A percentile compares a stretch with the other conserved stretches of the same genome.
phyloP scores from a whole-genome alignment of 2,888 invertebrate genomes.

The Allolobophora icterica region DNA sequence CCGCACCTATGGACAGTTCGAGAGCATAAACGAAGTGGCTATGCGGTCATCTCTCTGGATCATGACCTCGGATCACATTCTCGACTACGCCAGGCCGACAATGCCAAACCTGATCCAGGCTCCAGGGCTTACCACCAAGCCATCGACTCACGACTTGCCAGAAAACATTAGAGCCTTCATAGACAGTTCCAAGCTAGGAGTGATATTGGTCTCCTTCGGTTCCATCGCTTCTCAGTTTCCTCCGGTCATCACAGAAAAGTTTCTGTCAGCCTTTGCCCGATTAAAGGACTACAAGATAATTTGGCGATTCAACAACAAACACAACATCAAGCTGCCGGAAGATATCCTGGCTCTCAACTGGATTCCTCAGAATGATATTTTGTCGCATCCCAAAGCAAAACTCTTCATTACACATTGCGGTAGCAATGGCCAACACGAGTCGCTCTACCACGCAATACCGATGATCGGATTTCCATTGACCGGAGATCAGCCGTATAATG shows the following conservation, averaged over 20 bases:
- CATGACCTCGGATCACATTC: slow-evolving; percentile 7
- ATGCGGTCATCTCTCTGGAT: slow-evolving; percentile 30
- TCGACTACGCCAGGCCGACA: slow-evolving; percentile 28
- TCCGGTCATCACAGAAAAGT: background rate
- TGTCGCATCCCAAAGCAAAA: slow-evolving; percentile 31
- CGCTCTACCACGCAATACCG: slow-evolving; percentile 39
- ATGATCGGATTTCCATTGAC: slow-evolving; percentile 38
- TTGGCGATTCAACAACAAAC: slow-evolving; percentile 34
- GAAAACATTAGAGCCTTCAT: slow-evolving; percentile 24
- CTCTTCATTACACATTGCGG: slow-evolving; percentile 41
- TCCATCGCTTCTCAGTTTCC: slow-evolving; percentile 30
- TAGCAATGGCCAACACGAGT: slow-evolving; percentile 39
- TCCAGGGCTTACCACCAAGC: slow-evolving; percentile 33
- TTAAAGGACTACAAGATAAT: slow-evolving; percentile 31
- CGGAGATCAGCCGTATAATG: slow-evolving; percentile 37
- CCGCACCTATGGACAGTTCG: slow-evolving; percentile 30
- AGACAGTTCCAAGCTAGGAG: slow-evolving; percentile 11
- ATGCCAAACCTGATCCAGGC: slow-evolving; percentile 38
- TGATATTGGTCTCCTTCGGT: slow-evolving; percentile 39
- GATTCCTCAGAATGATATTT: slow-evolving; percentile 39
- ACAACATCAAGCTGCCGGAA: background rate
- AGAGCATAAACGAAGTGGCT: slow-evolving; percentile 18
- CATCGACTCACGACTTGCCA: background rate
- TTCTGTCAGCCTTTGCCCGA: slow-evolving; percentile 33
- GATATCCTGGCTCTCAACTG: slow-evolving; percentile 34